These are phyloP conservation scores for Phyllotreta cruciferae DNA, from an alignment of 2,888 invertebrate genomes.

Conservation along the genomic window DNA sequence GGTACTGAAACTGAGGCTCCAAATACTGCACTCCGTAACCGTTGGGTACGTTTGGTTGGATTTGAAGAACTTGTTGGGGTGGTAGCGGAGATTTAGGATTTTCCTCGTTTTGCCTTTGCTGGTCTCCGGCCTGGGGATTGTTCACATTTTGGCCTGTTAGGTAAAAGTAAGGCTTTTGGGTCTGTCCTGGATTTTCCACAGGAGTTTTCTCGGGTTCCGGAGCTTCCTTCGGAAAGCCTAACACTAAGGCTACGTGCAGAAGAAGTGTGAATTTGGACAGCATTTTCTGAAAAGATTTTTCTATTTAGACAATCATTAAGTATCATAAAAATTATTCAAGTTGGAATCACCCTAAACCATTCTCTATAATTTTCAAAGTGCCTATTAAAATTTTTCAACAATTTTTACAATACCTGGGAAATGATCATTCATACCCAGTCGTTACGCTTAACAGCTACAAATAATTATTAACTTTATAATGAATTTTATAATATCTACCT, in stretches of 20 bases:
- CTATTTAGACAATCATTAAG: background rate
- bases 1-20: conserved; percentile 44
- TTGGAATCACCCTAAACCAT: no score
- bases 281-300: conserved; percentile 19
- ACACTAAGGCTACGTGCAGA: background rate
- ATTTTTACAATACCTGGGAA: no score
- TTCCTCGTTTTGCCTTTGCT: conserved; percentile 26
- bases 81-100: conserved; percentile 14
- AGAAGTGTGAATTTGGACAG: background rate
- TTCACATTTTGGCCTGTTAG: conserved; percentile 9
- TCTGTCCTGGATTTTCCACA: background rate
- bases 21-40: conserved; percentile 31
- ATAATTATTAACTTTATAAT: no score
- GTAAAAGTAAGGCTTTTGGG: conserved; percentile 14
- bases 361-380: no score
- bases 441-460: no score
- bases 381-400: no score
- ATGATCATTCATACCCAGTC: no score
- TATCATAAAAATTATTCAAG: no score
- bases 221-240: conserved; percentile 13
- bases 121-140: conserved; percentile 1
- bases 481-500: no score
- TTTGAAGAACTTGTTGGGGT: conserved; percentile 20
- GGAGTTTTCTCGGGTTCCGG: background rate
- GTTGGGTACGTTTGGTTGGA: background rate